Evolutionary conservation across 2,888 invertebrate genomes (phyloP).

Genomic region (Scaptomyza reducta): DNA sequence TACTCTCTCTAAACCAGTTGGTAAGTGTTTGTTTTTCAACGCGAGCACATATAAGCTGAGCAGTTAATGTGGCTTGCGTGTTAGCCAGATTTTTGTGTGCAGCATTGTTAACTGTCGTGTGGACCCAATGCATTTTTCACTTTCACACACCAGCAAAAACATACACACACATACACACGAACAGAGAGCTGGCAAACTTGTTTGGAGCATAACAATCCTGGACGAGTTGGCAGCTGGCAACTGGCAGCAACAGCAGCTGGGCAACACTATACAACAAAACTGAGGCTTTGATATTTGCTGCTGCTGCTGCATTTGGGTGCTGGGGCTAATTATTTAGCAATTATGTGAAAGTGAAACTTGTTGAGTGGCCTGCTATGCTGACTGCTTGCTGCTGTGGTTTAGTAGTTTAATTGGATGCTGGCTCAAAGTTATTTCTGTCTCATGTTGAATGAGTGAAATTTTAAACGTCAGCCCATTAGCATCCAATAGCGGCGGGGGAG

Average conservation of each 20-base stretch:
- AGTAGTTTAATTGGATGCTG: constrained; percentile 49
- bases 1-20: constrained; percentile 19
- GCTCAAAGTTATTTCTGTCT: constrained; percentile 25
- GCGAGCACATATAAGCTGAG: constrained; percentile 24
- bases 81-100: constrained; percentile 20
- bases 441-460: constrained; percentile 45
- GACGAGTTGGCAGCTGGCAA: constrained; percentile 10
- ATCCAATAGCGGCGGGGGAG: background rate
- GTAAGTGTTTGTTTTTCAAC: background rate
- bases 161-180: constrained; percentile 39
- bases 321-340: constrained; percentile 67
- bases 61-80: constrained; percentile 39
- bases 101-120: constrained; percentile 41
- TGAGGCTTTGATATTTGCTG: background rate
- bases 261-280: constrained; percentile 34
- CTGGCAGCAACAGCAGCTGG: constrained; percentile 21
- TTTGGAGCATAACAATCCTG: constrained; percentile 12
- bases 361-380: constrained; percentile 16
- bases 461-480: constrained; percentile 35
- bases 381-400: constrained; percentile 20
- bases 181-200: constrained; percentile 31
- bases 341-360: constrained; percentile 79
- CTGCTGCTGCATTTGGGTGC: constrained; percentile 43
- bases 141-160: constrained; percentile 51
- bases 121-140: constrained; percentile 57